Evolutionary conservation across 2,888 invertebrate species (phyloP).

Genomic region (Achlya flavicornis): DNA sequence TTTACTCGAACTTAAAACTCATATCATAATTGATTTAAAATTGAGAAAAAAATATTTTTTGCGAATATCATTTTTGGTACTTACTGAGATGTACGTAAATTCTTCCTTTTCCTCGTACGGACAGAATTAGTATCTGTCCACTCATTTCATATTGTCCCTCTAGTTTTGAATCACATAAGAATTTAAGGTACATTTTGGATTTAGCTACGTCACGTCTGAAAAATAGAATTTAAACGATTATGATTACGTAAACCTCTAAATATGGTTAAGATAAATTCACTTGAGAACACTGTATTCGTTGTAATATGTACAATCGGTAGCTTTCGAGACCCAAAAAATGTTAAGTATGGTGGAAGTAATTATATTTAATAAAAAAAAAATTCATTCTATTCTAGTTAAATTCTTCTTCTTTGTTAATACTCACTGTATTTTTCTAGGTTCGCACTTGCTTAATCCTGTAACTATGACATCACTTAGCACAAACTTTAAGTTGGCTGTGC

Average conservation of each 20-base stretch:
- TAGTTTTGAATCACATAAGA: slow-evolving; percentile 40
- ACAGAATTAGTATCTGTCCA: slow-evolving; percentile 54
- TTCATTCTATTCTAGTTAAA: too few relatives aligned
- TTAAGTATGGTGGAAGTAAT: too few relatives aligned
- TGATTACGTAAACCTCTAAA: too few relatives aligned
- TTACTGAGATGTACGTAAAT: slow-evolving; percentile 50
- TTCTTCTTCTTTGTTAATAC: slow-evolving; percentile 18
- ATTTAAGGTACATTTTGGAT: slow-evolving; percentile 35
- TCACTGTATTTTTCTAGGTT: slow-evolving; percentile 37
- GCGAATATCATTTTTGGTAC: slow-evolving; percentile 24
- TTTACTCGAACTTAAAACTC: too few relatives aligned
- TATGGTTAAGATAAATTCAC: too few relatives aligned
- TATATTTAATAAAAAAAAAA: too few relatives aligned
- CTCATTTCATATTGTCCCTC: slow-evolving; percentile 56
- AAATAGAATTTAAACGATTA: slow-evolving; percentile 13
- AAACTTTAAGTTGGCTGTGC: slow-evolving; percentile 36
- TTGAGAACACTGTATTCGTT: too few relatives aligned
- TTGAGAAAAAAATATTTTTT: too few relatives aligned
- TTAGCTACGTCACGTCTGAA: slow-evolving; percentile 46
- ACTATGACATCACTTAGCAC: slow-evolving; percentile 33
- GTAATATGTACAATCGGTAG: too few relatives aligned
- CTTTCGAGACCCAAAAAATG: too few relatives aligned
- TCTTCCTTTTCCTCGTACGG: slow-evolving; percentile 55
- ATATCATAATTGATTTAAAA: too few relatives aligned
- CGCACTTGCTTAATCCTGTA: slow-evolving; percentile 40